Base-by-base conservation (phyloP, 1,140 invertebrate species). In the Heliconius himera region DNA sequence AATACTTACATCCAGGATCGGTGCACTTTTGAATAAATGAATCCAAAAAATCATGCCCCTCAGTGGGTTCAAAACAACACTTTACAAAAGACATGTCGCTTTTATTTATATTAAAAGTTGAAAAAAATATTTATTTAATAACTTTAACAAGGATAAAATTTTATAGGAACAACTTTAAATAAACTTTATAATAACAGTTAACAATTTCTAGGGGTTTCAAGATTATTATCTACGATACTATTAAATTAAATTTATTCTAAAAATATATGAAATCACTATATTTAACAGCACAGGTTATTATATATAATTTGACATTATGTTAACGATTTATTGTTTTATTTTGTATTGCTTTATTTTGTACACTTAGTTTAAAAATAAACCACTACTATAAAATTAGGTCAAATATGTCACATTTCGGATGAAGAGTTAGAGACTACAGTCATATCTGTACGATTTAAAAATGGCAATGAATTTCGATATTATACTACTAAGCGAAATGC, bases 1-100 rank as follows among this genome's bases (percentile, higher is more conserved):
- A 22, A 56, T 95, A 97, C 97, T 97, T 95, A 97, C 97, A 97
- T 90, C 96, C 96, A 71, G 97, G 96, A 94, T 97, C 97, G 26
- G 97, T 97, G 90, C 97, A 98, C 94, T 97, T 97, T 90, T 96
- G 96, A 6, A 96, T 95, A 77, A 97, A 95, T 60, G 96, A 96
- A 82, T 97, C 97, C 75, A 97, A 93, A 85, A 97, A 95, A 89
- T 97, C 97, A 3, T 96, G 96, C 26, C 96, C 90, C 87, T 97
- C 97, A 4, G 93, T 92, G 26, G 96, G 95, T 83, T 97, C 97
- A 89, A 97, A 97, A 93, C 97, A 97, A 93, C 97, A 97, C 87
- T 96, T 97, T 54, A 97, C 96, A 77, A 97, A 95, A 75, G 97
- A 96, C 96, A 97, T 36, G 33, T 97, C 90, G 77, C 79, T 56